A percentile compares a stretch with the other conserved stretches of the same genome.
phyloP scores from a whole-genome alignment of 2,888 invertebrate species.

The Chrysodeixis includens region DNA sequence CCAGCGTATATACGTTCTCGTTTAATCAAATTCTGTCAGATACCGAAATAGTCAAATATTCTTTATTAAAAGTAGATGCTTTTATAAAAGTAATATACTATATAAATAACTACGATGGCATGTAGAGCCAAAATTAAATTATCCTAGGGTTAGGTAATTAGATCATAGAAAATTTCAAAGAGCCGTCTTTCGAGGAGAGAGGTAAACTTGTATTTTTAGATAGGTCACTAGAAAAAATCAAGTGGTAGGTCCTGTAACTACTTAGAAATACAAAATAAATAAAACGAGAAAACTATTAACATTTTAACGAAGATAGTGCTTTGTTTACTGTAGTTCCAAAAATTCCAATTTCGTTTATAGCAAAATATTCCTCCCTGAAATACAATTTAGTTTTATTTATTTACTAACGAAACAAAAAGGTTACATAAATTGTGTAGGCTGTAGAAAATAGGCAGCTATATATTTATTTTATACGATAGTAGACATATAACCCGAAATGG shows the following conservation, averaged over 20 bases:
- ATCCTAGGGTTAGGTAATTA: too few relatives aligned
- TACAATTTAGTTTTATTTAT: neutral
- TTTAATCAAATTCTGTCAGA: neutral
- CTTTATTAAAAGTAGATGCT: too few relatives aligned
- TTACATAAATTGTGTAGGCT: neutral
- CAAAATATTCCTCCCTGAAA: neutral
- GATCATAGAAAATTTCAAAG: too few relatives aligned
- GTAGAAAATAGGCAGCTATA: neutral
- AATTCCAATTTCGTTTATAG: neutral
- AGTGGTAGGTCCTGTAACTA: too few relatives aligned
- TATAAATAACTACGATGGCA: too few relatives aligned
- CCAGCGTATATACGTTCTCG: neutral
- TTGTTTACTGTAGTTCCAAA: neutral
- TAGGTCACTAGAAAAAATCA: too few relatives aligned
- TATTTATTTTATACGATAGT: neutral
- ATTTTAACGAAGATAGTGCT: neutral
- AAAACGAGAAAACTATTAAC: neutral
- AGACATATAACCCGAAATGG: neutral
- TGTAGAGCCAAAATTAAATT: too few relatives aligned
- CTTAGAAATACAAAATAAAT: too few relatives aligned
- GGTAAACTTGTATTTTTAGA: too few relatives aligned
- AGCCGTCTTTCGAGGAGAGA: too few relatives aligned
- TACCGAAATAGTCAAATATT: neutral
- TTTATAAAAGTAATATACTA: too few relatives aligned
- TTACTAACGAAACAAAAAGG: neutral